Conservation (phyloP, 2,797 vertebrate species). For the Cephalopachus bancanus region DNA sequence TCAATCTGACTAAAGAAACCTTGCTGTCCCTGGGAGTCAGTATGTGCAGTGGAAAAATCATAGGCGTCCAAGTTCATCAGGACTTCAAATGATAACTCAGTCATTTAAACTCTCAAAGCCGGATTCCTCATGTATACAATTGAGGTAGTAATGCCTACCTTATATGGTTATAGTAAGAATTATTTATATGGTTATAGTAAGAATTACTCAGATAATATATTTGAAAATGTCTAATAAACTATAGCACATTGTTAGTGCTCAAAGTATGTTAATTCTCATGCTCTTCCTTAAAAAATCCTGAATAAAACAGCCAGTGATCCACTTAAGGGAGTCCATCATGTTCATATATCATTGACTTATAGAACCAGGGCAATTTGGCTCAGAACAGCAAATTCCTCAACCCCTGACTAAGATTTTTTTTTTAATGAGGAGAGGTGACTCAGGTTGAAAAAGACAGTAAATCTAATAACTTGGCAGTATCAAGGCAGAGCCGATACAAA, state of each 20-base stretch:
- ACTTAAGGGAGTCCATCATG: slow-evolving; percentile 30
- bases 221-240: slow-evolving; percentile 51
- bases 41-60: slow-evolving; percentile 10
- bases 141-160: neutral
- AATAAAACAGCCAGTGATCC: slow-evolving; percentile 53
- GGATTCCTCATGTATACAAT: slow-evolving; percentile 43
- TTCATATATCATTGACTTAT: slow-evolving; percentile 49
- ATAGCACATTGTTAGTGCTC: slow-evolving; percentile 19
- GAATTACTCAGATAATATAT: slow-evolving; percentile 21
- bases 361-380: slow-evolving; percentile 31
- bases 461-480: slow-evolving; percentile 57
- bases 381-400: slow-evolving; percentile 41
- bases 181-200: slow-evolving; percentile 15
- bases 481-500: slow-evolving; percentile 38
- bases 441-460: slow-evolving; percentile 45
- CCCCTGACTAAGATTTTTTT: slow-evolving; percentile 40
- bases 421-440: slow-evolving; percentile 41
- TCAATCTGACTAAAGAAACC: neutral
- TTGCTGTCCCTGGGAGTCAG: neutral
- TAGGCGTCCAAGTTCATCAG: slow-evolving; percentile 16
- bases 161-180: slow-evolving; percentile 3
- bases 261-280: slow-evolving; percentile 27
- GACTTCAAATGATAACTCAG: slow-evolving; percentile 46
- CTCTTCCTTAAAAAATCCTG: slow-evolving; percentile 53
- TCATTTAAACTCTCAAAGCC: slow-evolving; percentile 56